These are phyloP conservation scores for Brachystomella parvula DNA, from an alignment of 1,140 invertebrate genomes.

Conservation along the genomic window DNA sequence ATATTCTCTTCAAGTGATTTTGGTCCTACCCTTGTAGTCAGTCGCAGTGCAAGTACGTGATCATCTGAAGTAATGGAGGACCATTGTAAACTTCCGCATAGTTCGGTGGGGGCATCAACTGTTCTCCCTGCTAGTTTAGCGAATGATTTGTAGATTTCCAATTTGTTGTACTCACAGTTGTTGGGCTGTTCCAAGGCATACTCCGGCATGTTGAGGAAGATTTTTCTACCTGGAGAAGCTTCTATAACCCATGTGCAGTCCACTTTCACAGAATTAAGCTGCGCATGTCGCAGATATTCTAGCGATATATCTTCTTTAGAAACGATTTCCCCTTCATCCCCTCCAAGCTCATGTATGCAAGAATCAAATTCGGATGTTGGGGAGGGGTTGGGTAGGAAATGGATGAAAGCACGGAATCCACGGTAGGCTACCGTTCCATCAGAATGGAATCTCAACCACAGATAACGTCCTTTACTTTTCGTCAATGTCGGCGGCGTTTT, in stretches of 20 bases:
- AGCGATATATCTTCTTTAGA: slow-evolving; percentile 47
- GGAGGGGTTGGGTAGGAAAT: slow-evolving; percentile 45
- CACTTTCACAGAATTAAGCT: slow-evolving; percentile 48
- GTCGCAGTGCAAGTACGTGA: slow-evolving; percentile 58
- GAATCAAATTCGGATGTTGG: slow-evolving; percentile 45
- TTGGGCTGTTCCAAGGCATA: slow-evolving; percentile 66
- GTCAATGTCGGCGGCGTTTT: slow-evolving; percentile 66
- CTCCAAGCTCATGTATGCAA: slow-evolving; percentile 45
- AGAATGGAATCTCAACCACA: slow-evolving; percentile 76
- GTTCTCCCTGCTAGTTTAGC: slow-evolving; percentile 52
- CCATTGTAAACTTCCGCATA: slow-evolving; percentile 68
- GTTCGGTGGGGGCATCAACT: slow-evolving; percentile 51
- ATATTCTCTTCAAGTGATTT: slow-evolving; percentile 23
- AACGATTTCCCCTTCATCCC: slow-evolving; percentile 44
- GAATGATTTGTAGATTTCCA: slow-evolving; percentile 63
- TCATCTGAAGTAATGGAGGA: slow-evolving; percentile 51
- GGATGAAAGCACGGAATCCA: slow-evolving; percentile 73
- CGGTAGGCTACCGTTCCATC: slow-evolving; percentile 74
- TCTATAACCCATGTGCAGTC: slow-evolving; percentile 75
- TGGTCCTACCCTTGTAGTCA: slow-evolving; percentile 56
- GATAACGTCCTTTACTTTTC: slow-evolving; percentile 61
- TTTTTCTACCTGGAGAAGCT: slow-evolving; percentile 60
- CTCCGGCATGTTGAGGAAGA: slow-evolving; percentile 59
- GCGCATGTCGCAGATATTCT: neutral
- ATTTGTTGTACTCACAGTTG: slow-evolving; percentile 71